Evolutionary conservation across 2,888 invertebrate genomes (phyloP).

Genomic region (Eulithis prunata): DNA sequence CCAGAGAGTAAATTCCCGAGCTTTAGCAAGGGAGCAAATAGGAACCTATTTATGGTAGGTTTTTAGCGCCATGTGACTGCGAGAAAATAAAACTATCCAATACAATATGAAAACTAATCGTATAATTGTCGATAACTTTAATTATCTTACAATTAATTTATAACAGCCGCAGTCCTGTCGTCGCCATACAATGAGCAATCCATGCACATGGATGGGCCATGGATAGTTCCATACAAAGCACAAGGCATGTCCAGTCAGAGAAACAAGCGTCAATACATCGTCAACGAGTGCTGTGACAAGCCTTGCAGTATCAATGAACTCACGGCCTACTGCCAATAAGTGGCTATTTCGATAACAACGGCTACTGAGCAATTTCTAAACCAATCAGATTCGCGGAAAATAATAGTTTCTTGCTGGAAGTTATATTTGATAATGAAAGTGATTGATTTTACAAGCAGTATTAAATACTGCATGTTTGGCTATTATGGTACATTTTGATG

Average conservation of each 20-base stretch:
- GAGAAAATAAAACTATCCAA: no score
- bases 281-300: constrained; percentile 68
- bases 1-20: no score
- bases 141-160: no score
- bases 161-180: constrained; percentile 53
- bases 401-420: no score
- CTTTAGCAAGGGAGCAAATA: no score
- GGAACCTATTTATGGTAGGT: no score
- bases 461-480: no score
- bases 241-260: constrained; percentile 48
- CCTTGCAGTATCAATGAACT: constrained; percentile 61
- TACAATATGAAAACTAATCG: no score
- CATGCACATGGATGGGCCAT: constrained; percentile 52
- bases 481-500: background rate
- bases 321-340: constrained; percentile 54
- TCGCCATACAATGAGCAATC: constrained; percentile 59
- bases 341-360: constrained; percentile 2
- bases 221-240: constrained; percentile 56
- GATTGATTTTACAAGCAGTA: no score
- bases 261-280: constrained; percentile 60
- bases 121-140: no score
- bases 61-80: no score
- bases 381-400: background rate
- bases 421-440: no score
- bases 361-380: background rate